Evolutionary conservation across 2,113 vertebrate species (phyloP).

Genomic region (Datnioides undecimradiatus): DNA sequence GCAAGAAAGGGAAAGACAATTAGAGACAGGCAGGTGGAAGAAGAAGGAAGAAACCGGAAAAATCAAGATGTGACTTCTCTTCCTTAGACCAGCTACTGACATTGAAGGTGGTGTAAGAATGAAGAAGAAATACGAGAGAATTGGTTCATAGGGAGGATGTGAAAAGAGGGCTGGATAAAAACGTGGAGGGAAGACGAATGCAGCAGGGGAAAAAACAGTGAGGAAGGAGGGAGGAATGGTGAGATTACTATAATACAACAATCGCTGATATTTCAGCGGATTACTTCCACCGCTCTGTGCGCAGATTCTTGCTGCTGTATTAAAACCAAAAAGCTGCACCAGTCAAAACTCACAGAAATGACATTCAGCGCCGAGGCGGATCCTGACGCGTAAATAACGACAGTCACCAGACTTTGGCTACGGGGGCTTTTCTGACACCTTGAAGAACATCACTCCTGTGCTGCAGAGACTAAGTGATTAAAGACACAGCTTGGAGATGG

Average conservation of each 20-base stretch:
- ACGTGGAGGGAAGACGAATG: neutral
- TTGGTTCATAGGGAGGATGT: neutral
- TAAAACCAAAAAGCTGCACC: neutral
- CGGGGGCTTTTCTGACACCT: slow-evolving; percentile 21
- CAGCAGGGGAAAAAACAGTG: neutral
- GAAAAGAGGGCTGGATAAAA: neutral
- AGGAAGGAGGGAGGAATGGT: neutral
- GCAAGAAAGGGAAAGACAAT: neutral
- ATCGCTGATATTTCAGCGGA: neutral
- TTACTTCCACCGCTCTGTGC: neutral
- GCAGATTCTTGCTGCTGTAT: neutral
- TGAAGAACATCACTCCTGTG: neutral
- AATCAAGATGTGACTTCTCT: neutral
- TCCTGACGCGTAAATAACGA: slow-evolving; percentile 1
- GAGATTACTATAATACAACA: neutral
- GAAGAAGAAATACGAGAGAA: neutral
- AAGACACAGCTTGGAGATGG: slow-evolving; percentile 8
- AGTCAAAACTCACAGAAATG: neutral
- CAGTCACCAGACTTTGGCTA: slow-evolving; percentile 3
- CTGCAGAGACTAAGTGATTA: slow-evolving; percentile 36
- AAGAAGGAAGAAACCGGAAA: neutral
- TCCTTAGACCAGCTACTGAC: neutral
- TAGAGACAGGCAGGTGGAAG: neutral
- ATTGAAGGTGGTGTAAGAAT: neutral
- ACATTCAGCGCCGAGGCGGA: neutral